Percentiles rank a stretch among this genome's conserved stretches.
These are phyloP conservation scores for Ageneiosus marmoratus DNA, from an alignment of 2,113 vertebrate species.

Conservation along the genomic window DNA sequence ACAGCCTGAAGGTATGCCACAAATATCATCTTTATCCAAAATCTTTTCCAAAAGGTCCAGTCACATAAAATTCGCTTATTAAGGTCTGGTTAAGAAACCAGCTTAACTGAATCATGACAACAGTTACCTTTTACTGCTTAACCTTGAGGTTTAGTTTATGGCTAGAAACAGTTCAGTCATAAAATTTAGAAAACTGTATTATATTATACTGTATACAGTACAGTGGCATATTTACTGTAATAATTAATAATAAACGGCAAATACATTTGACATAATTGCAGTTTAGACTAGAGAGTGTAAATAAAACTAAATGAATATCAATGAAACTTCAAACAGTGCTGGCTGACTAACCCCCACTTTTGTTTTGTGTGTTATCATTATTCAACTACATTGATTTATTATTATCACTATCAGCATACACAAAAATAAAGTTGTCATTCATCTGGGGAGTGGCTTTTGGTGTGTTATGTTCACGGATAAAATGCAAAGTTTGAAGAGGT, in stretches of 20 bases:
- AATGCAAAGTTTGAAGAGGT: too few species aligned
- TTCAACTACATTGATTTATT: too few species aligned
- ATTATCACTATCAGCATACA: too few species aligned
- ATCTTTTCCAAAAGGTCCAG: not conserved
- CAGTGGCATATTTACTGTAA: too few species aligned
- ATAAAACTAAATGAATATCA: not conserved
- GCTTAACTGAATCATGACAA: not conserved
- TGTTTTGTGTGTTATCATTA: too few species aligned
- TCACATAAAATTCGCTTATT: not conserved
- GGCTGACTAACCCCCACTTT: too few species aligned
- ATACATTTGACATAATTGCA: not conserved
- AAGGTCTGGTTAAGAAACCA: not conserved
- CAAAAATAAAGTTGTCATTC: too few species aligned
- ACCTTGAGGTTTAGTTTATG: not conserved
- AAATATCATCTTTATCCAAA: not conserved
- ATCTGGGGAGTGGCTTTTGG: too few species aligned
- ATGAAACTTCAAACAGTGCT: not conserved
- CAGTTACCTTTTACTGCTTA: not conserved
- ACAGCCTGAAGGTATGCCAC: constrained; percentile 59
- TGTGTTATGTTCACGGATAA: too few species aligned
- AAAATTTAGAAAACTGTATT: not conserved
- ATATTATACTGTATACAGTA: not conserved
- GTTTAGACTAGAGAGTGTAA: not conserved
- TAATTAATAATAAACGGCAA: not conserved
- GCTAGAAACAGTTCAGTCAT: not conserved